Evolutionary conservation across 1,140 invertebrate species (phyloP), one percentile per base, ranked within the genome.

Genomic region (Drosophila baimaii): DNA sequence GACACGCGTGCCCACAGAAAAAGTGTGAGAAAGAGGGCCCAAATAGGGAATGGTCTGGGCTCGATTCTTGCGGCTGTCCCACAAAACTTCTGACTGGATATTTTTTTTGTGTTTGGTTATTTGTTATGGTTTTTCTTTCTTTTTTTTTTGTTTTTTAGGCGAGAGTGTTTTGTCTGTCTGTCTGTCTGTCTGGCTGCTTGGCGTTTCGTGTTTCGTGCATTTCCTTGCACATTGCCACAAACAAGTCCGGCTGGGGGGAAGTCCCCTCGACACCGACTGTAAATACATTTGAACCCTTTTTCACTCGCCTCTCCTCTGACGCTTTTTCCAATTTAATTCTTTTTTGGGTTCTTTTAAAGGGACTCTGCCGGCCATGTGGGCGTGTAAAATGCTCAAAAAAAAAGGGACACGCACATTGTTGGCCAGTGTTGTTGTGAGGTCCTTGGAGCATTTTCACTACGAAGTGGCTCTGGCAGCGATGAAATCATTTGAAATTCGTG

Each of bases 271-370:
- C 64, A 33, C 51, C 25, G 61, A 25, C 47, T 35, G 73, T 84
- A 89, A 80, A 88, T 88, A 88, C 77, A 84, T 74, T 81, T 89
- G 76, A 89, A 86, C 84, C 80, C 86, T 88, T 82, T 75, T 77
- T 62, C 62, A 66, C 31, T 54, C 8, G 37, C 5, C 21, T 54
- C 37, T 74, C 47, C 73, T 37, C 43, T 13, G 33, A 71, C 41
- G 33, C 66, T 49, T 71, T 52, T 71, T 71, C 65, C 68, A 71
- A 71, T 71, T 58, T 71, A 71, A 71, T 71, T 71, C 61, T 33
- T 69, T 71, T 71, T 46, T 1, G 41, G 66, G 35, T 29, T 57
- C 68, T 61, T 59, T 66, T 58, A 69, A 62, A 70, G 61, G 56
- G 39, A 39, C 46, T 65, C 51, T 13, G 49, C 31, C 27, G 41